Conservation (phyloP, 30 jellyfish, hydroid and myxozoan species). For the Turritopsis rubra region DNA sequence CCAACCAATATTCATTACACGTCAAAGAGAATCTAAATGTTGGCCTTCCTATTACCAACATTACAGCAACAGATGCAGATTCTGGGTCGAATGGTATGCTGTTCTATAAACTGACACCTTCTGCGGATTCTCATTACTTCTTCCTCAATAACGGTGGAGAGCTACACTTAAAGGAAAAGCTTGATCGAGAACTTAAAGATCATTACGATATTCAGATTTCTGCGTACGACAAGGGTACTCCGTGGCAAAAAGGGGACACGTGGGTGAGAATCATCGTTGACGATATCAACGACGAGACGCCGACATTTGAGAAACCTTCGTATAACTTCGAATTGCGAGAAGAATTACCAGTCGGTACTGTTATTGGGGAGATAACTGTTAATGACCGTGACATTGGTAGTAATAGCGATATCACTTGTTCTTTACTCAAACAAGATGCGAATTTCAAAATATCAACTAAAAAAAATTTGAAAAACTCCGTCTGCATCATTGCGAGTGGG, state of each 20-base stretch:
- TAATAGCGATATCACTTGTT: conserved; percentile 59
- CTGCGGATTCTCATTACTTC: conserved; percentile 35
- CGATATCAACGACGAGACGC: conserved; percentile 81
- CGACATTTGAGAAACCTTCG: conserved; percentile 48
- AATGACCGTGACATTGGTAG: conserved; percentile 75
- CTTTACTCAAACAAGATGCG: conserved; percentile 39
- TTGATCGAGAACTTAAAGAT: conserved; percentile 61
- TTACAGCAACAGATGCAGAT: conserved; percentile 87
- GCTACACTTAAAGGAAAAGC: conserved; percentile 37
- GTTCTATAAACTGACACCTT: conserved; percentile 14
- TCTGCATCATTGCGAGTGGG: conserved; percentile 58
- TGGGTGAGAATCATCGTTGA: conserved; percentile 51
- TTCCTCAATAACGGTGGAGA: conserved; percentile 38
- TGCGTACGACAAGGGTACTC: conserved; percentile 76
- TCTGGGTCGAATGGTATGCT: conserved; percentile 74
- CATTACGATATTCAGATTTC: conserved; percentile 34
- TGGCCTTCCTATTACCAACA: conserved; percentile 33
- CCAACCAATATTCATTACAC: conserved; percentile 32
- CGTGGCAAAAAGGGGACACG: conserved; percentile 47
- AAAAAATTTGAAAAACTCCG: conserved; percentile 5
- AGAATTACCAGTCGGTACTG: conserved; percentile 82
- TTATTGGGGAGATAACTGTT: conserved; percentile 55
- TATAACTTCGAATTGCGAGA: conserved; percentile 59
- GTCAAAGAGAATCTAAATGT: conserved; percentile 54
- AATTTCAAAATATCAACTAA: conserved; percentile 42